A percentile compares a stretch with the other conserved stretches of the same genome.
Evolutionary conservation across 2,888 invertebrate species (phyloP).

Genomic region (Plagodis dolabraria): DNA sequence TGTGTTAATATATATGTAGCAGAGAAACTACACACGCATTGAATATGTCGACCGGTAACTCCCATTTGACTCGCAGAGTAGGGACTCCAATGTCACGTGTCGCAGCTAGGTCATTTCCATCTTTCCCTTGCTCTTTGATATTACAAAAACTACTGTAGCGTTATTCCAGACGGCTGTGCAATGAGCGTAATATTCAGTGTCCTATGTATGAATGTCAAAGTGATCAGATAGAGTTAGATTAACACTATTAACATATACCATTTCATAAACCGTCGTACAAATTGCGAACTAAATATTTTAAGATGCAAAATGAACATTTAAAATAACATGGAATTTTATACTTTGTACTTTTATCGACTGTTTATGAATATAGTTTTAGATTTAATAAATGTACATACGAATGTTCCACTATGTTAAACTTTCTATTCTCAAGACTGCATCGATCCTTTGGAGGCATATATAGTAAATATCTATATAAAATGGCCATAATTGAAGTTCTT

Average conservation of each 20-base stretch:
- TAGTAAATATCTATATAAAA: too few species aligned
- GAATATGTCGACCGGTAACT: constrained; percentile 22
- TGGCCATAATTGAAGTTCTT: background rate
- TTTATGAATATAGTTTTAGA: constrained; percentile 73
- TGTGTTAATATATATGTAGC: constrained; percentile 70
- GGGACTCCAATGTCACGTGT: constrained; percentile 1
- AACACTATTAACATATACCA: constrained; percentile 77
- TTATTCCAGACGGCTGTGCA: constrained; percentile 82
- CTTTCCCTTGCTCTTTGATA: constrained; percentile 76
- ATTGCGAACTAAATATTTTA: constrained; percentile 38
- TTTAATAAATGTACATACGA: constrained; percentile 55
- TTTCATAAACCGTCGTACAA: constrained; percentile 71
- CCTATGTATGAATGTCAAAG: constrained; percentile 81
- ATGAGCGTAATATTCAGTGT: constrained; percentile 78
- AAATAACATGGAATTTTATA: constrained; percentile 19
- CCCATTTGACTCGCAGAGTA: constrained; percentile 2
- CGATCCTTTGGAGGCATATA: too few species aligned
- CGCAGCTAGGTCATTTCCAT: constrained; percentile 12
- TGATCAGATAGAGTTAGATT: constrained; percentile 77
- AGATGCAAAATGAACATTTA: constrained; percentile 1
- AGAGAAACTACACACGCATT: constrained; percentile 81
- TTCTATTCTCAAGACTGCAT: too few species aligned
- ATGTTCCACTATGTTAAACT: constrained; percentile 51
- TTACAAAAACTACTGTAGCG: constrained; percentile 81
- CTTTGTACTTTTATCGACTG: constrained; percentile 57